A percentile compares a stretch with the other conserved stretches of the same genome.
Evolutionary conservation across 2,797 vertebrate species (phyloP).

Genomic region (Pseudochirops cupreus): DNA sequence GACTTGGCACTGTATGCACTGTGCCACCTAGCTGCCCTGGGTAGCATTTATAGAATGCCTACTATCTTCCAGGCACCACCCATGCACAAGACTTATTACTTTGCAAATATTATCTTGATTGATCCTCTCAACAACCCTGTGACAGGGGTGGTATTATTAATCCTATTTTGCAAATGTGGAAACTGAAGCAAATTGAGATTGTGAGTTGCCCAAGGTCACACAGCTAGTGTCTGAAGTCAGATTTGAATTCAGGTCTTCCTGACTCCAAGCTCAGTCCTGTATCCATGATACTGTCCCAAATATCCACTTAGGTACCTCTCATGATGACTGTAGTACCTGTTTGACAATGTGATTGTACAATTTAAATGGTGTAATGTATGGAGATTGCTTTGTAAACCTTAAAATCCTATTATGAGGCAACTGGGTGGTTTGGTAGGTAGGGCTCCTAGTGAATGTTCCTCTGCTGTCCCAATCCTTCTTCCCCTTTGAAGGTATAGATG

Average conservation of each 20-base stretch:
- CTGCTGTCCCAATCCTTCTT: background rate
- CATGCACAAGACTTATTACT: background rate
- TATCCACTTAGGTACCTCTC: background rate
- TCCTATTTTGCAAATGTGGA: background rate
- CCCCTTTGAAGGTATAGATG: background rate
- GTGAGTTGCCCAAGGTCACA: background rate
- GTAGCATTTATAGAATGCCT: background rate
- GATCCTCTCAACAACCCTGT: background rate
- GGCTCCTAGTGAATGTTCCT: background rate
- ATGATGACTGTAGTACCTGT: background rate
- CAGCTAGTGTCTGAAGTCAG: background rate
- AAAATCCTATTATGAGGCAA: background rate
- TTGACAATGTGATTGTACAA: background rate
- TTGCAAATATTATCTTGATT: background rate
- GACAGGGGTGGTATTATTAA: background rate
- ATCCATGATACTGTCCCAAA: background rate
- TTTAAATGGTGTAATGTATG: background rate
- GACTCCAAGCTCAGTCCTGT: background rate
- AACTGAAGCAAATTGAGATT: background rate
- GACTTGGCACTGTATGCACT: background rate
- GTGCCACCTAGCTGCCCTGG: background rate
- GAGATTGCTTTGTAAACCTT: background rate
- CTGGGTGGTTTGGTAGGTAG: background rate
- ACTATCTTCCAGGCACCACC: background rate
- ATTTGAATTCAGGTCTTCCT: background rate